These are phyloP conservation scores for Opisthograptis luteolata DNA, from an alignment of 2,888 invertebrate genomes.

Conservation along the genomic window DNA sequence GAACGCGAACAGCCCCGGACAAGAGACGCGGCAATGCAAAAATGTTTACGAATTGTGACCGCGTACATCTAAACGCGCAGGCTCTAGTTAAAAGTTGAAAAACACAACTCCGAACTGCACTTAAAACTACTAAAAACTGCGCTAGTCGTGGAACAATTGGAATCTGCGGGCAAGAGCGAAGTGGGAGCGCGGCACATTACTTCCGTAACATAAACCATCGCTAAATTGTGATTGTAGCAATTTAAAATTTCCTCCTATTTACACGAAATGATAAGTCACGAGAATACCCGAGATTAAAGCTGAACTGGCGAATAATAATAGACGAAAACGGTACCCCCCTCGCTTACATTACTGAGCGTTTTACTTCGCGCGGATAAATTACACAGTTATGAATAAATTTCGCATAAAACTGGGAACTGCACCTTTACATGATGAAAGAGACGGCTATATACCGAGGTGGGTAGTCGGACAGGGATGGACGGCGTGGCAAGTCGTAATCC, in stretches of 20 bases:
- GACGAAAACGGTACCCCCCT: constrained; percentile 66
- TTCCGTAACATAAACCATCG: constrained; percentile 3
- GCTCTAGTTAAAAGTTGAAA: constrained; percentile 6
- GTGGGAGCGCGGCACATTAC: not conserved
- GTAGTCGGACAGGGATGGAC: constrained; percentile 51
- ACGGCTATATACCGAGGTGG: constrained; percentile 45
- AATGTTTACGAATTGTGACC: constrained; percentile 7
- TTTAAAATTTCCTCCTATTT: constrained; percentile 59
- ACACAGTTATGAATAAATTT: constrained; percentile 85
- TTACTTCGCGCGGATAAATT: constrained; percentile 81
- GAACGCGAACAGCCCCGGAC: constrained; percentile 3
- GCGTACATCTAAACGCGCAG: constrained; percentile 3
- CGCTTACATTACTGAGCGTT: constrained; percentile 74
- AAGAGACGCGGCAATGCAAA: constrained; percentile 9
- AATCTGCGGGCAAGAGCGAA: constrained; percentile 19
- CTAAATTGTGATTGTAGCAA: constrained; percentile 27
- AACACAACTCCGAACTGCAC: constrained; percentile 8
- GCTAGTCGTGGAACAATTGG: constrained; percentile 14
- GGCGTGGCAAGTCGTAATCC: constrained; percentile 72
- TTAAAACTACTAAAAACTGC: constrained; percentile 7
- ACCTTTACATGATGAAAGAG: constrained; percentile 76
- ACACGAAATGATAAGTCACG: constrained; percentile 65
- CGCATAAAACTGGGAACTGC: constrained; percentile 82
- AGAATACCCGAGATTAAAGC: constrained; percentile 68
- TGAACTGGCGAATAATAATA: constrained; percentile 73